phyloP scores from a whole-genome alignment of 2,888 invertebrate genomes.

The Crematogaster levior region DNA sequence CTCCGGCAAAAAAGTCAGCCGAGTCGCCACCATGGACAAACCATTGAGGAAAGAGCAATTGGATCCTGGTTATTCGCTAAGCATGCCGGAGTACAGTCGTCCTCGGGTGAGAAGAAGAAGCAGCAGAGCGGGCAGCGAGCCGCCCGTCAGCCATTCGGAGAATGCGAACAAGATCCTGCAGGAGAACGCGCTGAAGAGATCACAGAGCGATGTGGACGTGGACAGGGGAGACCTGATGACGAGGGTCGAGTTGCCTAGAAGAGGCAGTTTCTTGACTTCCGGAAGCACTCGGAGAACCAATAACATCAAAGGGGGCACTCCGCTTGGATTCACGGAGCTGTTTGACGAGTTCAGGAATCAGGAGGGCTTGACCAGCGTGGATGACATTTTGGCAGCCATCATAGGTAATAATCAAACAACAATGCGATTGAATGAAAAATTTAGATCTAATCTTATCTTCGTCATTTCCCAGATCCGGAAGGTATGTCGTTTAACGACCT shows the following conservation, averaged over 20 bases:
- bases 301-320: slow-evolving; percentile 89
- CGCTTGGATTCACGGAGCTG: slow-evolving; percentile 94
- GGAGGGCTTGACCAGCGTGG: slow-evolving; percentile 95
- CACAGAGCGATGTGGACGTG: slow-evolving; percentile 86
- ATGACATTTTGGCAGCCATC: slow-evolving; percentile 95
- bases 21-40: slow-evolving; percentile 79
- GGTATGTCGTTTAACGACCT: slow-evolving; percentile 97
- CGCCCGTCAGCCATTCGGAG: slow-evolving; percentile 79
- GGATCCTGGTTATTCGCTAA: slow-evolving; percentile 43
- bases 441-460: background rate
- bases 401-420: slow-evolving; percentile 85
- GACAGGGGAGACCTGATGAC: slow-evolving; percentile 93
- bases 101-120: slow-evolving; percentile 77
- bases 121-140: slow-evolving; percentile 83
- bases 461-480: slow-evolving; percentile 89
- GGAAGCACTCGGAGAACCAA: slow-evolving; percentile 92
- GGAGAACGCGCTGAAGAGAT: slow-evolving; percentile 85
- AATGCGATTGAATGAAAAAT: background rate
- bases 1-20: slow-evolving; percentile 65
- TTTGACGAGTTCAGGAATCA: slow-evolving; percentile 95
- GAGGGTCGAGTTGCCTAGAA: slow-evolving; percentile 94
- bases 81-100: slow-evolving; percentile 59
- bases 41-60: slow-evolving; percentile 70
- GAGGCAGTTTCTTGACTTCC: slow-evolving; percentile 94
- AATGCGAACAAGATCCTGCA: slow-evolving; percentile 65